Evolutionary conservation across 2,113 vertebrate genomes (phyloP).

Genomic region (Piprites chloris): DNA sequence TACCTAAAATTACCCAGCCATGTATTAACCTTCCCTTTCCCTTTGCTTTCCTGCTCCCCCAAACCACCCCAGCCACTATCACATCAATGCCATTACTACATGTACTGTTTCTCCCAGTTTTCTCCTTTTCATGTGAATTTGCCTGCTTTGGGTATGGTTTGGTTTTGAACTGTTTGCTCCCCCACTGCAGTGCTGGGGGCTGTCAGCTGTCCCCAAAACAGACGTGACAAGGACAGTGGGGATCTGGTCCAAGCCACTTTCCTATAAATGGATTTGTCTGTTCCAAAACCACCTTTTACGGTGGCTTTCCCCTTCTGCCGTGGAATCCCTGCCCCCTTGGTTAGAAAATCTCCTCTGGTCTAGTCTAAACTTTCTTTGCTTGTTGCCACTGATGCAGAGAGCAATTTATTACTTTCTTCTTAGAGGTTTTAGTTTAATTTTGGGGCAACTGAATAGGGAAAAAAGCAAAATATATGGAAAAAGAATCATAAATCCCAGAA

Average conservation of each 20-base stretch:
- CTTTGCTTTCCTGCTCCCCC: neutral
- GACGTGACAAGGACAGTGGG: rapidly evolving
- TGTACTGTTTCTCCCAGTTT: neutral
- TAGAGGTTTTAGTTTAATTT: neutral
- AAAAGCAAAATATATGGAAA: neutral
- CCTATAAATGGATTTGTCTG: neutral
- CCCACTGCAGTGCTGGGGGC: neutral
- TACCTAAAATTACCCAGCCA: neutral
- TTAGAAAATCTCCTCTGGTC: neutral
- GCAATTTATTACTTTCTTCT: neutral
- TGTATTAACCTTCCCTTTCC: neutral
- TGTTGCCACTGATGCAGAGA: neutral
- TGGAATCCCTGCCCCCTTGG: neutral
- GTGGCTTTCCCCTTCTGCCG: neutral
- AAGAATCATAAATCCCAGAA: neutral
- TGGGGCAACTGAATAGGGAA: neutral
- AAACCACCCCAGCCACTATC: neutral
- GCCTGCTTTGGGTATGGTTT: neutral
- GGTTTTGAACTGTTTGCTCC: neutral
- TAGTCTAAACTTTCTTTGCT: neutral
- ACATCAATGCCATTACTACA: no score
- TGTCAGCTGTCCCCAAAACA: neutral
- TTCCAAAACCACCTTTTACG: neutral
- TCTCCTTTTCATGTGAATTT: rapidly evolving
- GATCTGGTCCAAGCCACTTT: neutral